Evolutionary conservation across 2,888 invertebrate species (phyloP).

Genomic region (Alloplasta piceator): DNA sequence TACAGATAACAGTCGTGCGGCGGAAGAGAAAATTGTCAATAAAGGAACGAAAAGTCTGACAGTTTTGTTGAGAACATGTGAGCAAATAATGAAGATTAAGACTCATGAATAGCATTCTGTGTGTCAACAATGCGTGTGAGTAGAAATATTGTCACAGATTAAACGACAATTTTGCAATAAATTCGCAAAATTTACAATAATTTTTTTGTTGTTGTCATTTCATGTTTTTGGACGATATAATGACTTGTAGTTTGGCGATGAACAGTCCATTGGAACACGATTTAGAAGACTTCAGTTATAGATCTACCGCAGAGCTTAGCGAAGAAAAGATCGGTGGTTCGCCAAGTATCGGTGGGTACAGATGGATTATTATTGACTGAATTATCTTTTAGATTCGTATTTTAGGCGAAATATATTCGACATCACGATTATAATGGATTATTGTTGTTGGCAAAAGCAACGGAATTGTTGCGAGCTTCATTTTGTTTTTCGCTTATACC

Average conservation of each 20-base stretch:
- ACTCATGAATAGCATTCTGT: conserved; percentile 19
- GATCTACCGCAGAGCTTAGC: conserved; percentile 59
- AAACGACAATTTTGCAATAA: neutral
- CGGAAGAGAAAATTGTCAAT: too few relatives aligned
- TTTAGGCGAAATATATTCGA: too few relatives aligned
- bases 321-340: conserved; percentile 72
- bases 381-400: too few relatives aligned
- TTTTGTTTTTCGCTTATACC: too few relatives aligned
- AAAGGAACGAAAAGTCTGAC: too few relatives aligned
- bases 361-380: neutral
- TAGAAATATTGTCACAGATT: conserved; percentile 12
- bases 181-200: neutral
- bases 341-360: conserved; percentile 76
- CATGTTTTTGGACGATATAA: conserved; percentile 4
- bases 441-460: too few relatives aligned
- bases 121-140: conserved; percentile 64
- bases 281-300: conserved; percentile 79
- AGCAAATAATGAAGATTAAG: too few relatives aligned
- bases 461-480: too few relatives aligned
- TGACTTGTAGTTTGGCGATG: conserved; percentile 80
- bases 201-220: conserved; percentile 8
- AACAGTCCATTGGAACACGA: conserved; percentile 82
- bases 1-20: too few relatives aligned
- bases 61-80: too few relatives aligned
- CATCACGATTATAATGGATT: too few relatives aligned